Evolutionary conservation across 2,888 invertebrate species (phyloP), one percentile per base, ranked within the genome.

Genomic region (Exephanes ischioxanthus): DNA sequence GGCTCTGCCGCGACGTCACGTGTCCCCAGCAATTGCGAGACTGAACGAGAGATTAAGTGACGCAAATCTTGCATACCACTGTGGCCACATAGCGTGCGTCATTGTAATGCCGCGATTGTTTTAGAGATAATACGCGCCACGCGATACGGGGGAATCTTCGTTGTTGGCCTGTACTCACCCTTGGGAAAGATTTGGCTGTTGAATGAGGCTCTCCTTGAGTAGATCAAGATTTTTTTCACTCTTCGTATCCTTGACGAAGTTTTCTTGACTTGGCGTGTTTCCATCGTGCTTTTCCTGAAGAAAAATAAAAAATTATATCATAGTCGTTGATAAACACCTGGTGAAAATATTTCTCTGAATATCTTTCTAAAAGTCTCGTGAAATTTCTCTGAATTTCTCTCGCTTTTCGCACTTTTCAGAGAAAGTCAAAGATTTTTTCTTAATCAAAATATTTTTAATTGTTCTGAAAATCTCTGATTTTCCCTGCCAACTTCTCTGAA

Each of bases 161-260:
- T 37, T 37, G 41, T 19, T n/a, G 19, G 30, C n/a, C n/a, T 6
- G 9, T 14, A 90, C 93, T 92, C 82, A 94, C 94, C 92, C 93
- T 88, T 93, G 92, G 6, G 93, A 94, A 58, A 93, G 88, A 90
- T 94, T 93, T 48, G 93, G 92, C 84, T 93, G 92, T 80, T 92
- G 91, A 3, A 90, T 90, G 48, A 93, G 86, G 80, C 90, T 92
- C 63, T 93, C 93, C 70, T 90, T 89, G n/a, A 92, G 86, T 68
- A 92, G 88, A 81, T 92, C 89, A 19, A 91, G 79, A 70, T 89
- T 88, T 33, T 87, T 87, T 63, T 88, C 68, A 45, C 84, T 86
- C 16, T 80, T 80, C 16, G 72, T 30, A 7, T 89, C 83, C 83
- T 85, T 22, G 78, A 85, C 37, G 37, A 73, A 14, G 30, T 84